Evolutionary conservation across 35 echinoderm and acorn worm genomes (phyloP), one percentile per base, ranked within the genome.

Genomic region (Hemicentrotus pulcherrimus): DNA sequence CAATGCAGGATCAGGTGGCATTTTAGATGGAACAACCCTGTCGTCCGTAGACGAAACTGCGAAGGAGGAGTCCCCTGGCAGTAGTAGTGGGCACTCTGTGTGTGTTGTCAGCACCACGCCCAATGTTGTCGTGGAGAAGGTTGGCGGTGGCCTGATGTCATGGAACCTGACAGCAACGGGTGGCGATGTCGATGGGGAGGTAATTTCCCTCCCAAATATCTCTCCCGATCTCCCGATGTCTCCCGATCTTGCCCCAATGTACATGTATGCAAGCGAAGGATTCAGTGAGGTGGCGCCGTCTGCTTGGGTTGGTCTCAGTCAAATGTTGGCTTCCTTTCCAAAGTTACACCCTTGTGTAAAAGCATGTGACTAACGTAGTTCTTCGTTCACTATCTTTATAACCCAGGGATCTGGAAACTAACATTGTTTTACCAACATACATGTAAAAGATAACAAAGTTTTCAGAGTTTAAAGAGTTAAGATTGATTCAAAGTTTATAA

Each of bases 71-170:
- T 78, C 65, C 5, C 18, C 65, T 28, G 22, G 28, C n/a, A 28
- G 28, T 28, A 28, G 28, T 28, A 18, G 19, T 78, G 65, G 35
- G 85, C 24, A 94, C 6, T 94, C 96, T 19, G 94, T 86, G 48
- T n/a, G 91, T n/a, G 97, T 96, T 28, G 96, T 98, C 95, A 98
- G 97, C 65, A 94, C 96, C 32, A 96, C 97, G 35, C 96, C 97
- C 3, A 98, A 98, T 92, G 96, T 96, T 10, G 97, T 96, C 32
- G 97, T 98, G 31, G 94, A 98, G 94, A 94, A 96, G 31, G 46
- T 98, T 41, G 94, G 94, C 14, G 86, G 96, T 4, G 97, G 96
- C 13, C 95, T 91, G 46, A 95, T 96, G 24, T 95, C 96, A 0
- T 96, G 97, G 97, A 98, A 96, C 60, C 50, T 98, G 85, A 95